Base-by-base conservation (phyloP, 2,113 vertebrate genomes). In the Trinectes maculatus region DNA sequence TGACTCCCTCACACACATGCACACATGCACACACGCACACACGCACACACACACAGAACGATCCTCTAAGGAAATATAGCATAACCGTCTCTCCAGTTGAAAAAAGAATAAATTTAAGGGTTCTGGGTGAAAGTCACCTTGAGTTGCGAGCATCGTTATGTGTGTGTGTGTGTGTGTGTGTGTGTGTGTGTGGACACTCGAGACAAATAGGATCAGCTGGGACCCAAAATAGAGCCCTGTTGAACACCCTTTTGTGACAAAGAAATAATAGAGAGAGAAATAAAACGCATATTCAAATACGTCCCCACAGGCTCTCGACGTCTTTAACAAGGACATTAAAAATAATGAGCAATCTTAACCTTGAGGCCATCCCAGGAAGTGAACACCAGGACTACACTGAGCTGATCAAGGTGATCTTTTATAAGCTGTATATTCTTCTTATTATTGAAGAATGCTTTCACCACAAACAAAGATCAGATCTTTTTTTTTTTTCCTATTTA, bases 271-370 rank as follows among this genome's bases (percentile, higher is more conserved):
- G 40, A 21, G 39, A 40, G 43, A 33, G 40, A 25, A 56, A 4
- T 36, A 13, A 37, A 39, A 39, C 6, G 18, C 21, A 64, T 13
- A 47, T 64, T 53, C 16, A 59, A 46, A 63, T 11, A 48, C 49
- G 44, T 49, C 36, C 60, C 71, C 16, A 1, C 1, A 18, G 71
- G 79, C 55, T 33, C 64, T 25, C 13, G 0, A 36, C 34, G 28
- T 76, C 74, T 83, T 78, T 74, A 80, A 83, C 43, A n/a, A 79
- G 74, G 56, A 19, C 48, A 28, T 84, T 66, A 85, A 83, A 79
- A 74, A 72, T 85, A 87, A 90, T 52, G 36, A 84, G 84, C 53
- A 68, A 65, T 80, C 73, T 82, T 90, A 80, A 89, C 88, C 84
- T 87, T 83, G 76, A 74, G 47, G 77, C 49, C 37, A 12, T 36